Percentiles rank a stretch among this genome's conserved stretches.
These are phyloP conservation scores for Leptonema lineaticorne DNA, from an alignment of 1,140 invertebrate genomes.

Conservation along the genomic window DNA sequence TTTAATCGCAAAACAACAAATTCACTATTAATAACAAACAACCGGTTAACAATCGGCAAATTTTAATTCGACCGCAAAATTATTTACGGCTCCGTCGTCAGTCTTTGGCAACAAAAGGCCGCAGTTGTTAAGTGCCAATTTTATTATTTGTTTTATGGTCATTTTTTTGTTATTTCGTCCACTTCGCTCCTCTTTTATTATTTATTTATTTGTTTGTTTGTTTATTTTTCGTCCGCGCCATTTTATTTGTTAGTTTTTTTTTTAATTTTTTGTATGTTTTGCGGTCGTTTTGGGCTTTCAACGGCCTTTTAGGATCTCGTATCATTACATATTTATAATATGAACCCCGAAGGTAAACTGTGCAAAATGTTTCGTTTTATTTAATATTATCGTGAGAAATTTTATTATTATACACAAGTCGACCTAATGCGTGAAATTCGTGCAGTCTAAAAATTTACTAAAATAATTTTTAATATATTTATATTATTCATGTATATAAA, in stretches of 20 bases:
- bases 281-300: conserved; percentile 6
- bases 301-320: conserved; percentile 3
- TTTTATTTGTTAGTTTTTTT: background rate
- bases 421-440: too few species aligned
- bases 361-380: background rate
- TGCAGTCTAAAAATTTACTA: too few species aligned
- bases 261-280: conserved; percentile 1
- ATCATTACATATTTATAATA: background rate
- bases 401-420: too few species aligned
- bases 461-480: too few species aligned
- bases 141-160: conserved; percentile 23
- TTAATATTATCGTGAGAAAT: too few species aligned
- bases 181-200: too few species aligned
- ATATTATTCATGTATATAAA: too few species aligned
- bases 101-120: background rate
- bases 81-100: conserved; percentile 5
- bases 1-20: too few species aligned
- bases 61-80: background rate
- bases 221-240: too few species aligned
- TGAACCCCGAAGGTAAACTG: background rate
- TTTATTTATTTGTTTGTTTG: too few species aligned
- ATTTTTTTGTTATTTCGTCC: background rate
- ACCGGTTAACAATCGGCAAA: background rate
- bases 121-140: conserved; percentile 19
- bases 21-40: too few species aligned